A percentile compares a stretch with the other conserved stretches of the same genome.
phyloP scores from a whole-genome alignment of 2,888 invertebrate species.

The Acleris literana region DNA sequence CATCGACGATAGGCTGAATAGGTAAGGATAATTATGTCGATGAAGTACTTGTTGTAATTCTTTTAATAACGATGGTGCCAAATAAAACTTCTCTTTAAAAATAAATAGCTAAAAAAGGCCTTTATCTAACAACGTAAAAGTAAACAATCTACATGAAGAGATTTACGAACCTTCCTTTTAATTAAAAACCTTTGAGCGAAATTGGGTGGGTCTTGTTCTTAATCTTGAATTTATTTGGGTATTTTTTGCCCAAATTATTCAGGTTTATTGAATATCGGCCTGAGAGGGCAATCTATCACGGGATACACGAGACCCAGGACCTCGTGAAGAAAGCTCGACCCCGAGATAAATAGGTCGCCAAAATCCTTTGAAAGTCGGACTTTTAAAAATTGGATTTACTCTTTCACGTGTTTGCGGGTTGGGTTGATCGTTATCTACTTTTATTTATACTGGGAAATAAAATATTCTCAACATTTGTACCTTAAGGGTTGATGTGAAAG shows the following conservation, averaged over 20 bases:
- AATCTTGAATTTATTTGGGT: constrained; percentile 57
- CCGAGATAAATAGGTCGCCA: constrained; percentile 61
- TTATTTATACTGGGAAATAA: constrained; percentile 15
- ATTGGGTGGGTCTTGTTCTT: constrained; percentile 59
- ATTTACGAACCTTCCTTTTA: constrained; percentile 52
- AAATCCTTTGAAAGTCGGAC: constrained; percentile 61
- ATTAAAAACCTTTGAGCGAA: constrained; percentile 57
- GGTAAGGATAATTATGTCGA: too few relatives aligned
- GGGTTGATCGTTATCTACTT: constrained; percentile 46
- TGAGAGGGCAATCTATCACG: constrained; percentile 66
- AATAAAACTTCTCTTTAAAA: background rate
- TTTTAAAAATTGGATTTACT: constrained; percentile 69
- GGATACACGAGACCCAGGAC: constrained; percentile 56
- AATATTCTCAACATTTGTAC: background rate
- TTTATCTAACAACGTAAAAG: constrained; percentile 12
- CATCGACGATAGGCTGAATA: too few relatives aligned
- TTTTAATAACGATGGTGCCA: too few relatives aligned
- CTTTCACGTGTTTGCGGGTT: constrained; percentile 57
- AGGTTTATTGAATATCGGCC: constrained; percentile 69
- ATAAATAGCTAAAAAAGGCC: too few relatives aligned
- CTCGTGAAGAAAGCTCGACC: constrained; percentile 60
- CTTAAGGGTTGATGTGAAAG: background rate
- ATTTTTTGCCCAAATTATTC: constrained; percentile 71
- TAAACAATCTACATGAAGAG: constrained; percentile 46
- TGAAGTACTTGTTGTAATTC: too few relatives aligned